A percentile compares a stretch with the other conserved stretches of the same genome.
Evolutionary conservation across 2,888 invertebrate genomes (phyloP).

Genomic region (Polydrusus cervinus): DNA sequence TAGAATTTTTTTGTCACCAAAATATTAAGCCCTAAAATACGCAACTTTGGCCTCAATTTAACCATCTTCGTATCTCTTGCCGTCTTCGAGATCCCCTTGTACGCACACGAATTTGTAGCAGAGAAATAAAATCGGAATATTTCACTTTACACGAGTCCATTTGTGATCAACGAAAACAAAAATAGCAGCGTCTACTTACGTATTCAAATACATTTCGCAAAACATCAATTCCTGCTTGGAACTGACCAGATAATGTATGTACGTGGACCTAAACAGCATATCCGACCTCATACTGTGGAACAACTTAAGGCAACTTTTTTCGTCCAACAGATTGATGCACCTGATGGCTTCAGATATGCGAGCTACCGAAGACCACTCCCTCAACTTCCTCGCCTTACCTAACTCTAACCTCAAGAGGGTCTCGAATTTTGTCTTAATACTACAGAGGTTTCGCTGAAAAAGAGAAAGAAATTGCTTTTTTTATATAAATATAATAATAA

Average conservation of each 20-base stretch:
- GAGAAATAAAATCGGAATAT: no score
- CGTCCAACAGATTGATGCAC: constrained; percentile 83
- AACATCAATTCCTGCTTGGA: constrained; percentile 87
- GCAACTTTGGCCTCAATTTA: no score
- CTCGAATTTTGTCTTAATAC: constrained; percentile 72
- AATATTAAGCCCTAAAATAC: no score
- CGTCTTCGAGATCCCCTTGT: no score
- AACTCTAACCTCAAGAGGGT: constrained; percentile 83
- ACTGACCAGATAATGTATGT: constrained; percentile 86
- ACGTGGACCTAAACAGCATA: constrained; percentile 83
- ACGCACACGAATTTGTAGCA: no score
- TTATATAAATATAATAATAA: no score
- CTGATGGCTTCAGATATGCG: constrained; percentile 89
- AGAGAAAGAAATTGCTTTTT: constrained; percentile 11
- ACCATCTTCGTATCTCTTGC: no score
- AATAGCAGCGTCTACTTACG: no score
- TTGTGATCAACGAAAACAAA: no score
- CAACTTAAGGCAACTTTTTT: constrained; percentile 81
- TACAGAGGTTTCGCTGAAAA: constrained; percentile 61
- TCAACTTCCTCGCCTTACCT: constrained; percentile 87
- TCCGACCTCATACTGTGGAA: constrained; percentile 85
- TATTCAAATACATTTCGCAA: constrained; percentile 82
- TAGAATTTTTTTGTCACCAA: no score
- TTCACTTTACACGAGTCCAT: no score
- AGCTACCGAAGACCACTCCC: constrained; percentile 84